These are phyloP conservation scores for Cheiracanthium punctorium DNA, from an alignment of 2,888 invertebrate genomes.

Conservation along the genomic window DNA sequence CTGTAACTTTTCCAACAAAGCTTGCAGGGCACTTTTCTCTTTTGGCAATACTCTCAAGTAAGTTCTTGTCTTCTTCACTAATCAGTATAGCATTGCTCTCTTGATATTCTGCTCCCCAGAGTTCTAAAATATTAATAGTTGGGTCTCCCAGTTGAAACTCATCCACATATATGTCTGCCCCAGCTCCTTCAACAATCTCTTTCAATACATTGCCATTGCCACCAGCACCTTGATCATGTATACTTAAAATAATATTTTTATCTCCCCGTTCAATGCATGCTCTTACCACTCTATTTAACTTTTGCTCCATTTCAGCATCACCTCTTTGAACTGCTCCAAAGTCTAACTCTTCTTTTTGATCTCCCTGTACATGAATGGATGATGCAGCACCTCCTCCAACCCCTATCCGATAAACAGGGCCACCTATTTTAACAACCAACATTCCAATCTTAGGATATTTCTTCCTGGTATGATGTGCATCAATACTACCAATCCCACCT, in stretches of 20 bases:
- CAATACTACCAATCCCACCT: slow-evolving; percentile 92
- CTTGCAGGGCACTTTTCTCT: slow-evolving; percentile 95
- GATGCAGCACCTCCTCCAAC: slow-evolving; percentile 98
- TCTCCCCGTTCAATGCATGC: slow-evolving; percentile 90
- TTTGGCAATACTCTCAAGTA: slow-evolving; percentile 84
- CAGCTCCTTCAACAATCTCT: slow-evolving; percentile 95
- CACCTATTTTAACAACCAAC: slow-evolving; percentile 95
- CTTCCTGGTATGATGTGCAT: slow-evolving; percentile 87
- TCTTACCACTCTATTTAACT: slow-evolving; percentile 93
- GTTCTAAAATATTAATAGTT: slow-evolving; percentile 91
- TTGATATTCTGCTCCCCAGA: slow-evolving; percentile 98
- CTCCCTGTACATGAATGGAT: slow-evolving; percentile 94
- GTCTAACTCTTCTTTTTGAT: slow-evolving; percentile 89
- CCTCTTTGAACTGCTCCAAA: slow-evolving; percentile 97
- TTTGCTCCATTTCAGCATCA: slow-evolving; percentile 99
- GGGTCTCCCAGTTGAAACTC: slow-evolving; percentile 90
- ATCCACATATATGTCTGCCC: slow-evolving; percentile 91
- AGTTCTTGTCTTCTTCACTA: slow-evolving; percentile 83
- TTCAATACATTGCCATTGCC: slow-evolving; percentile 94
- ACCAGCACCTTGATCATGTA: slow-evolving; percentile 99
- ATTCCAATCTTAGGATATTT: slow-evolving; percentile 85
- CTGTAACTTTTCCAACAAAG: slow-evolving; percentile 94
- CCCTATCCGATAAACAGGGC: slow-evolving; percentile 97
- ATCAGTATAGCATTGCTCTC: slow-evolving; percentile 95
- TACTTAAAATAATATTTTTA: slow-evolving; percentile 87